Evolutionary conservation across 2,113 vertebrate genomes (phyloP).

Genomic region (Mirza zaza): DNA sequence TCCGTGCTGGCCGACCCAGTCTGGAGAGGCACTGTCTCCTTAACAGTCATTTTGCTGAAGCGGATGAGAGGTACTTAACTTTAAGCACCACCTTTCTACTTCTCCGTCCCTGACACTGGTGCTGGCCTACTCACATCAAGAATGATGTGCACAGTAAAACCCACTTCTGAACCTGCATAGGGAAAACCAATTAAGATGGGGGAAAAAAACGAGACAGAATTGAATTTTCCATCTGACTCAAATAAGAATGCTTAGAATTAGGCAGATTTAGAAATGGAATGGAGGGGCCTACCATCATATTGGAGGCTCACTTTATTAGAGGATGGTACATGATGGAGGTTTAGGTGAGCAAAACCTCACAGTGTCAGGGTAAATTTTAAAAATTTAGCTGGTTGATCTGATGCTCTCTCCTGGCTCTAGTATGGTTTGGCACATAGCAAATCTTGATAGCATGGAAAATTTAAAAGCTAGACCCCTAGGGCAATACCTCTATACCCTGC

Average conservation of each 20-base stretch:
- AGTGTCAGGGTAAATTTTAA: background rate
- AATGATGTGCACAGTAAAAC: background rate
- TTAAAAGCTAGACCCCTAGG: background rate
- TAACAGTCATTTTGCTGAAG: background rate
- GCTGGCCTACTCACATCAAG: background rate
- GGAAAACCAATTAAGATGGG: slow-evolving; percentile 34
- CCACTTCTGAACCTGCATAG: background rate
- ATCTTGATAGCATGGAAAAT: background rate
- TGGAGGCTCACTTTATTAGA: background rate
- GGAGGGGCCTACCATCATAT: background rate
- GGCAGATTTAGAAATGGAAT: background rate
- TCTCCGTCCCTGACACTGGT: background rate
- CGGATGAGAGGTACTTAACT: background rate
- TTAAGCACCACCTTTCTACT: too few species aligned
- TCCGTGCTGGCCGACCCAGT: background rate
- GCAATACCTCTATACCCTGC: background rate
- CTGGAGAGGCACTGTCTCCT: background rate
- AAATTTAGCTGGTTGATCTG: background rate
- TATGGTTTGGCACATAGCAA: background rate
- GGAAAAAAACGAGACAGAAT: background rate
- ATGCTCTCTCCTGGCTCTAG: background rate
- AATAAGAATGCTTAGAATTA: slow-evolving; percentile 8
- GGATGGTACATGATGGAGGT: too few species aligned
- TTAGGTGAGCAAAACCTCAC: background rate
- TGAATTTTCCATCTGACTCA: slow-evolving; percentile 36